Base-by-base conservation (phyloP, 2,888 invertebrate species). In the Idaea dimidiata region DNA sequence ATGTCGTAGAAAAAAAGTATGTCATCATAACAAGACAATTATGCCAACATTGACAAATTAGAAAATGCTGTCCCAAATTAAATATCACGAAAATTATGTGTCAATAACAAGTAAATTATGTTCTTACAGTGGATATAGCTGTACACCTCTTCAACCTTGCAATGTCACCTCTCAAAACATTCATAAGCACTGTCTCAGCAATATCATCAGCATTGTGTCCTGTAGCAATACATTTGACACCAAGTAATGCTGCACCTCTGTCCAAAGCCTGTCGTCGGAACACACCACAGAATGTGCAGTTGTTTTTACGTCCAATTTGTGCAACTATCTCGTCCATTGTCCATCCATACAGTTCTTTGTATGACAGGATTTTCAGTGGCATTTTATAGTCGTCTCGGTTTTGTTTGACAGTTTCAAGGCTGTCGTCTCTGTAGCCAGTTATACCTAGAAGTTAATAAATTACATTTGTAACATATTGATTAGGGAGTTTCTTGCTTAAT, bases 101-200 rank as follows among this genome's bases (percentile, higher is more conserved):
- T n/a, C 43, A 32, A 17, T 62, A 16, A 16, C 14, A 62, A 43
- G 54, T 14, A 17, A n/a, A 55, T 17, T 18, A 57, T 43, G 10
- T 53, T 78, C 91, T 94, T 92, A 97, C 97, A 10, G 99, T 99
- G 63, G 95, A 94, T 62, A 98, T 97, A 64, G 97, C 95, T 53
- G 98, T 98, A 81, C 99, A 99, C 73, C 99, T 94, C 71, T 96
- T 95, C 57, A 99, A 89, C 73, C 99, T 94, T 0, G 99, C 99
- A 68, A 99, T 96, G 84, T 99, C 99, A 1, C 99, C 99, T 76
- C 99, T 94, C 55, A 99, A 91, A 54, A 99, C 95, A 93, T 99
- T 99, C 99, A 99, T 99, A 16, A 99, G 84, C 18, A 99, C 97
- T 6, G 99, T 99, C 89, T 99, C 99, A 0, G 99, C 99, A 73